Evolutionary conservation across 2,797 vertebrate genomes (phyloP), one percentile per base, ranked within the genome.

Genomic region (Hemitrygon akajei): DNA sequence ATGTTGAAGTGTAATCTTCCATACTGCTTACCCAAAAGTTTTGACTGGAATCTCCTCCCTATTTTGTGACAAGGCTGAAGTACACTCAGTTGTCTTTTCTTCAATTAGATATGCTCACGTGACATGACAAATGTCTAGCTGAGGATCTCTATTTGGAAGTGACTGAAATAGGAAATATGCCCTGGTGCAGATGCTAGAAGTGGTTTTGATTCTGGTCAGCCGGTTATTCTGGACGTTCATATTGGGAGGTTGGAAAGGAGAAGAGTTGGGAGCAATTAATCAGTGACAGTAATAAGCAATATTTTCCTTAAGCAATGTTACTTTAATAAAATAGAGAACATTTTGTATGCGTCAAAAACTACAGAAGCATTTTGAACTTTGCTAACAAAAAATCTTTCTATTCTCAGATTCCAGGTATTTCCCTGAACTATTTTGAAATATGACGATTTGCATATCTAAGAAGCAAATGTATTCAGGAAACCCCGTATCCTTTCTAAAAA

Each of bases 341-440:
- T 3, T 25, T 84, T 58, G 47, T 60, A 16, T 66, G 16, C 66
- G 16, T 9, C 14, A 89, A 20, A 3, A 37, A 18, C 37, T 69
- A n/a, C 7, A 30, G 47, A 56, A 37, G n/a, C 60, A 89, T 89
- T 18, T 37, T 69, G 60, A 89, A 37, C 37, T 89, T 63, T 10
- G 9, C n/a, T 34, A 37, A 66, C 9, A 10, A 69, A 89, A 47
- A 80, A 89, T 93, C 40, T 27, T 58, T 93, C 47, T 93, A 76
- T 93, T 73, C 66, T 76, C 34, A 93, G 34, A 27, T 93, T 76
- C 25, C 73, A 75, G 71, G 66, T 76, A 76, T 93, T 93, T 93
- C 91, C 47, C 37, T 93, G 91, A 93, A 47, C 71, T 76, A 93
- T 93, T 93, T 93, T 93, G 47, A 93, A 75, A 27, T 76, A 71